Conservation (phyloP, 2,888 invertebrate species). For the Scaptomyza tumidula region DNA sequence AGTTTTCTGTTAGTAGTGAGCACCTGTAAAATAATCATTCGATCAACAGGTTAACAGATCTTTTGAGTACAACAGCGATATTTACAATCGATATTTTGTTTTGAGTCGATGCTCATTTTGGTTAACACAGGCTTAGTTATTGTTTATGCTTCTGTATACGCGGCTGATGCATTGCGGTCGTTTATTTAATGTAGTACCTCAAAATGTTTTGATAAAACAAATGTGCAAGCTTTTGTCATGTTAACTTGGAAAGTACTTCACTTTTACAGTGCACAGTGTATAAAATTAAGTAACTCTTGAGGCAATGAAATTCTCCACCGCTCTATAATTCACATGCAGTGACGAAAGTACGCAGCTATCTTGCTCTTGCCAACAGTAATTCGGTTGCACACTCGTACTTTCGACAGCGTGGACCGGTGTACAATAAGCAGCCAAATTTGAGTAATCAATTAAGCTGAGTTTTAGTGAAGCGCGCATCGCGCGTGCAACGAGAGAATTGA, state of each 20-base stretch:
- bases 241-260: slow-evolving; percentile 11
- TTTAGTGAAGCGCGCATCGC: slow-evolving; percentile 24
- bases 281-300: slow-evolving; percentile 2
- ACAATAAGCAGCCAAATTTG: slow-evolving; percentile 15
- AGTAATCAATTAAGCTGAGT: slow-evolving; percentile 17
- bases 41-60: slow-evolving; percentile 9
- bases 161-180: slow-evolving; percentile 8
- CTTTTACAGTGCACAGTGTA: background rate
- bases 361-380: slow-evolving; percentile 25
- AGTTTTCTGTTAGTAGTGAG: slow-evolving; percentile 14
- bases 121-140: slow-evolving; percentile 41
- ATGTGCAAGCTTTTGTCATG: slow-evolving; percentile 9
- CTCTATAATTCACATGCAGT: slow-evolving; percentile 18
- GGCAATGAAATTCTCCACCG: slow-evolving; percentile 4
- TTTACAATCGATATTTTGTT: slow-evolving; percentile 23
- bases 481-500: slow-evolving; percentile 25
- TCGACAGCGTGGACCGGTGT: slow-evolving; percentile 37
- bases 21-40: background rate
- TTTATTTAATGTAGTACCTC: slow-evolving; percentile 3
- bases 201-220: slow-evolving; percentile 16
- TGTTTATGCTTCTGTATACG: slow-evolving; percentile 30
- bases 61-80: slow-evolving; percentile 17
- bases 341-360: slow-evolving; percentile 38
- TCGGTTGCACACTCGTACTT: slow-evolving; percentile 24
- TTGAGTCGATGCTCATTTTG: slow-evolving; percentile 28